Evolutionary conservation across 2,797 vertebrate genomes (phyloP), one percentile per base, ranked within the genome.

Genomic region (Varecia variegata): DNA sequence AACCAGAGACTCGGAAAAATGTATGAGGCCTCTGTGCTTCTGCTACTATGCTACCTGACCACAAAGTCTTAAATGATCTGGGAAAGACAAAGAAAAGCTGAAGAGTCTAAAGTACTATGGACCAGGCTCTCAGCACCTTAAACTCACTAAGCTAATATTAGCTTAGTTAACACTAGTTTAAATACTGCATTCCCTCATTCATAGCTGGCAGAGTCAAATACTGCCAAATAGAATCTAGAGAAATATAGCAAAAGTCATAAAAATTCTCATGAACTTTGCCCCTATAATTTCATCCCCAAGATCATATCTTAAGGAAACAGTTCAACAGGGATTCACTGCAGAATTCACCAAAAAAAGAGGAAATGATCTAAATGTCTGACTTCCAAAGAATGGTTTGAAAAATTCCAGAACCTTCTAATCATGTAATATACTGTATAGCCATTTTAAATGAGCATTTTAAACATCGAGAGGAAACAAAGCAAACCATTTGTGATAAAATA

Each of bases 391-490:
- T 50, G 20, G 54, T 71, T 94, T 89, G 9, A 68, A 96, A 95
- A 97, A 93, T 81, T 17, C 84, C 30, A 89, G 68, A 96, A 95
- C 27, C 35, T 94, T 91, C 82, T 50, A 93, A 45, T 45, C 58
- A 94, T 35, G 7, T 83, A 62, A 93, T 54, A 52, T 47, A 32
- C 60, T 62, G 21, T 2, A 83, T 0, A 77, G 40, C 21, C 65
- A 76, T 60, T 88, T 67, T 38, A 74, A 94, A 73, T 32, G 20
- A 67, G 35, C 76, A 38, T 74, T 88, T 89, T 90, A 86, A 56
- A 94, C 45, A 88, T 47, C 14, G 91, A 45, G 20, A 93, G 38
- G 47, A 93, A 97, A 90, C 12, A 88, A 71, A 88, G 58, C 15
- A 88, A 94, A 92, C 54, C 27, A 87, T 60, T 77, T 92, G 23